Evolutionary conservation across 2,888 invertebrate species (phyloP).

Genomic region (Pheosia gnoma): DNA sequence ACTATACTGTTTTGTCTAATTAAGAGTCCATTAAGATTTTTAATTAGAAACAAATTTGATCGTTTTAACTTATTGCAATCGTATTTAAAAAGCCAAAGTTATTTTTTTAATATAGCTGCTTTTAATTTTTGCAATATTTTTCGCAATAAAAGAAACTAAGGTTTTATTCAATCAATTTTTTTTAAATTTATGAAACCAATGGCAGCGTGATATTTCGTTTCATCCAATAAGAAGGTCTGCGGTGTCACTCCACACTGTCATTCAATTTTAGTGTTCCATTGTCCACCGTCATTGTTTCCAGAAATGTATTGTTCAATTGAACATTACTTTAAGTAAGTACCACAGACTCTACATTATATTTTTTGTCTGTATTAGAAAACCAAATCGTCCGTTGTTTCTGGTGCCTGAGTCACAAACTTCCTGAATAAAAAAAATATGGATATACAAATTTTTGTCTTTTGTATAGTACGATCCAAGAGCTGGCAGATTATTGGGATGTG

Average conservation of each 20-base stretch:
- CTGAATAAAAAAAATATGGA: constrained; percentile 23
- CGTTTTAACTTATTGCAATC: constrained; percentile 47
- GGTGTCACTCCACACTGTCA: no score
- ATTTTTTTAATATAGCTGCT: constrained; percentile 48
- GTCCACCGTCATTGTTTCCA: no score
- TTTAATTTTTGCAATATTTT: constrained; percentile 29
- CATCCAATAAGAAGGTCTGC: no score
- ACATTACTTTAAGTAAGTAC: no score
- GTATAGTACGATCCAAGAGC: constrained; percentile 18
- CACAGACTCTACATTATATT: no score
- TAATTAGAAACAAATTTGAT: constrained; percentile 44
- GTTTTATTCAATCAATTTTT: neutral
- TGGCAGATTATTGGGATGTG: neutral
- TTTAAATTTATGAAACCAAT: no score
- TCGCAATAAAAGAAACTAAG: constrained; percentile 30
- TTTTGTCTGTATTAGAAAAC: no score
- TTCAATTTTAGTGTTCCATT: no score
- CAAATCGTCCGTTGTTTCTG: constrained; percentile 49
- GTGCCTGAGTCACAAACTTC: constrained; percentile 56
- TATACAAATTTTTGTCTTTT: constrained; percentile 38
- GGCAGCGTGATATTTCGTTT: no score
- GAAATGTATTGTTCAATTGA: no score
- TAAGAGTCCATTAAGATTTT: constrained; percentile 43
- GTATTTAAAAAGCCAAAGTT: constrained; percentile 60
- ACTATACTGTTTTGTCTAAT: constrained; percentile 49